A percentile compares a stretch with the other conserved stretches of the same genome.
Evolutionary conservation across 2,888 invertebrate species (phyloP).

Genomic region (Neoaliturus tenellus): DNA sequence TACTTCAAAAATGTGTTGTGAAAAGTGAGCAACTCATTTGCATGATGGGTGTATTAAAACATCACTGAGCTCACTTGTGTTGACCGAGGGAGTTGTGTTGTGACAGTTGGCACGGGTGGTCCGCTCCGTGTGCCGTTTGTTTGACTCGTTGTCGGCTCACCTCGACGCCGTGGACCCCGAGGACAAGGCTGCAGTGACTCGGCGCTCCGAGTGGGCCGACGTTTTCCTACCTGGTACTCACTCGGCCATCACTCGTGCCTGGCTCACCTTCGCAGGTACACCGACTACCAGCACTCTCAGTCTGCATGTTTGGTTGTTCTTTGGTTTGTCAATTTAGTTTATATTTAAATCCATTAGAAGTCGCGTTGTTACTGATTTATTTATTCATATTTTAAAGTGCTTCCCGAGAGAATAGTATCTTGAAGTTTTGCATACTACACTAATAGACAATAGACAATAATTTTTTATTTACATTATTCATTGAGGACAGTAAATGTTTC

Average conservation of each 20-base stretch:
- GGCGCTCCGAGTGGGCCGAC: slow-evolving; percentile 82
- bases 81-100: background rate
- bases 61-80: too few relatives aligned
- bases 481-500: too few relatives aligned
- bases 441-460: too few relatives aligned
- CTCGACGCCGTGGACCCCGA: slow-evolving; percentile 71
- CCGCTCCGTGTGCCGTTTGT: slow-evolving; percentile 73
- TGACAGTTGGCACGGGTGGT: slow-evolving; percentile 57
- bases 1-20: too few relatives aligned
- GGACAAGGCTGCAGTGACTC: slow-evolving; percentile 68
- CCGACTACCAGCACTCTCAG: background rate
- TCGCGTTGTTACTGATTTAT: too few relatives aligned
- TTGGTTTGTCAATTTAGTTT: background rate
- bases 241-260: slow-evolving; percentile 74
- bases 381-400: too few relatives aligned
- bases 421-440: too few relatives aligned
- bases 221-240: slow-evolving; percentile 82
- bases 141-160: slow-evolving; percentile 73
- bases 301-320: background rate
- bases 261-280: slow-evolving; percentile 73
- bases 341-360: too few relatives aligned
- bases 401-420: too few relatives aligned
- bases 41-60: too few relatives aligned
- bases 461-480: too few relatives aligned
- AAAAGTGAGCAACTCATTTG: too few relatives aligned